A percentile compares a stretch with the other conserved stretches of the same genome.
These are phyloP conservation scores for Xylota sylvarum DNA, from an alignment of 2,888 invertebrate genomes.

Conservation along the genomic window DNA sequence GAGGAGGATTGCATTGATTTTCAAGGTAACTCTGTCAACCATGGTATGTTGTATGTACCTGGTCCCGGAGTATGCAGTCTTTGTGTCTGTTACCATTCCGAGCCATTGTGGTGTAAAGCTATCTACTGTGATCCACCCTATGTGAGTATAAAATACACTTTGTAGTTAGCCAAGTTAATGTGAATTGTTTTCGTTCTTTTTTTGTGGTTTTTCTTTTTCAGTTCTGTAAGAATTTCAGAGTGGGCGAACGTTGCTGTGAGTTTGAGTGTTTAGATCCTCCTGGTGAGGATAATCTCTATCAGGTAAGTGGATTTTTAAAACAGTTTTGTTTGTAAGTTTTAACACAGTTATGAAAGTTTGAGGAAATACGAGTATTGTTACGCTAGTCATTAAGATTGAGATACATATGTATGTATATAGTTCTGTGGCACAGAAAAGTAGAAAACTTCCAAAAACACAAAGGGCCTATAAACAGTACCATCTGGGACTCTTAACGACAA, in stretches of 20 bases:
- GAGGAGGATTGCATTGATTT: slow-evolving; percentile 94
- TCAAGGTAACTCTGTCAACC: slow-evolving; percentile 91
- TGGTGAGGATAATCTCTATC: slow-evolving; percentile 88
- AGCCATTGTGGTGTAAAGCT: slow-evolving; percentile 94
- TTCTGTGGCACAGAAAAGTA: too few species aligned
- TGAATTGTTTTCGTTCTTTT: slow-evolving; percentile 1
- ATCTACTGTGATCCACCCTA: slow-evolving; percentile 95
- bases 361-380: too few species aligned
- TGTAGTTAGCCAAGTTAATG: slow-evolving; percentile 3
- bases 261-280: slow-evolving; percentile 94
- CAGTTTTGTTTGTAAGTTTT: slow-evolving; percentile 3
- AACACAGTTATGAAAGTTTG: not conserved
- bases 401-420: too few species aligned
- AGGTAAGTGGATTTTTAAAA: slow-evolving; percentile 80
- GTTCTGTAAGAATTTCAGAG: slow-evolving; percentile 94
- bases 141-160: slow-evolving; percentile 86
- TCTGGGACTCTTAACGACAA: too few species aligned
- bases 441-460: too few species aligned
- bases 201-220: slow-evolving; percentile 82
- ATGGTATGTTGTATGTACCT: slow-evolving; percentile 93
- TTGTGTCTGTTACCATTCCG: slow-evolving; percentile 94
- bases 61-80: slow-evolving; percentile 94
- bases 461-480: too few species aligned
- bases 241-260: slow-evolving; percentile 94
- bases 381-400: too few species aligned